phyloP scores from a whole-genome alignment of 2,113 vertebrate species.

The Sorex fumeus region DNA sequence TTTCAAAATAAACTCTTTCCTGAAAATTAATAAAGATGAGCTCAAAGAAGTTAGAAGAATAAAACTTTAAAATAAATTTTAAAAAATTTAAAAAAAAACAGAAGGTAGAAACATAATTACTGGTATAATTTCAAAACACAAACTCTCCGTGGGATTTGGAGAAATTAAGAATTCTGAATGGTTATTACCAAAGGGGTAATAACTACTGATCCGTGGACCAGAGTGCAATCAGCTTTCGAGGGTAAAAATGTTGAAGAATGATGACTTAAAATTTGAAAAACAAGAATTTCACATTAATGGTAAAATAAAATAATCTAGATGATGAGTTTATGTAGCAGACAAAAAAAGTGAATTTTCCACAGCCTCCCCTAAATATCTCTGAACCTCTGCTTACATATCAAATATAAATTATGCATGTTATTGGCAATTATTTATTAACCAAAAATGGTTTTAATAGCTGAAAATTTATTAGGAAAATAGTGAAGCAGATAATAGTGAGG shows the following conservation, averaged over 20 bases:
- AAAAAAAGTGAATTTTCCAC: not conserved
- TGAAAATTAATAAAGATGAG: not conserved
- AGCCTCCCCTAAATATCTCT: not conserved
- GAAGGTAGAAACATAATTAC: not conserved
- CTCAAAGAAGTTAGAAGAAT: not conserved
- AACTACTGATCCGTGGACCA: too few relatives aligned
- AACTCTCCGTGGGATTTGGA: not conserved
- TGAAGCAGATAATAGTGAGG: not conserved
- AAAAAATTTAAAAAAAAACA: not conserved
- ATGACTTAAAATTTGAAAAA: not conserved
- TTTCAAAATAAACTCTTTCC: constrained; percentile 6
- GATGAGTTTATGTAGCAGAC: not conserved
- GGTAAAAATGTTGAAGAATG: not conserved
- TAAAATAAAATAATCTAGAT: not conserved
- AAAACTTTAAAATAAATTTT: too few relatives aligned
- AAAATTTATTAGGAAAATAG: not conserved
- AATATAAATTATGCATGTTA: not conserved
- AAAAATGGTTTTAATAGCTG: not conserved
- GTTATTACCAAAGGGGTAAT: too few relatives aligned
- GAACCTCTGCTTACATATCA: not conserved
- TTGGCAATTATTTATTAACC: not conserved
- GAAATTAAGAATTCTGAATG: not conserved
- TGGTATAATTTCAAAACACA: not conserved
- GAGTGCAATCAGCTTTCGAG: not conserved
- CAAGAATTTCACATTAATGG: not conserved